Base-by-base conservation (phyloP, 2,888 invertebrate genomes). In the Congeria kusceri region DNA sequence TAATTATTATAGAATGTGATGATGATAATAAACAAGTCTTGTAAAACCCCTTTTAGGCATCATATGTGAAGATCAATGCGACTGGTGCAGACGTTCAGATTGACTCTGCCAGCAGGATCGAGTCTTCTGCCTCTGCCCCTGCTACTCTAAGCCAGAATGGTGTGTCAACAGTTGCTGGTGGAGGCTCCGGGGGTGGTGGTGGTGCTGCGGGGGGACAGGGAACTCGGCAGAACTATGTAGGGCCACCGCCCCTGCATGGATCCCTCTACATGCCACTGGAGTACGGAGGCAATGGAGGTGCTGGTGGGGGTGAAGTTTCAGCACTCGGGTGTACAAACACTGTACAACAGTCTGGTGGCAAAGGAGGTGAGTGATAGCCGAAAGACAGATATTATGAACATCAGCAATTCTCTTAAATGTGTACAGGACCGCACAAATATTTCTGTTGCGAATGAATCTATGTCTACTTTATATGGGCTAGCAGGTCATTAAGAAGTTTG, bases 221-320 rank as follows among this genome's bases (percentile, higher is more conserved):
- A 9, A 53, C 66, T 23, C 57, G 62, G 62, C 86, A 87, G 66
- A 23, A 61, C 27, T 74, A 86, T 59, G 87, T 85, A 0, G 88
- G 90, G 4, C 70, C 84, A 11, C 82, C 88, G 13, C 84, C 87
- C 3, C 63, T 72, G 53, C 80, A 87, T 28, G 88, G 90, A 1
- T 85, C 86, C 1, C 57, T 90, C 57, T 89, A 89, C 67, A 59
- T 58, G 20, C 89, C 90, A 0, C 70, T 70, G 39, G 83, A 85
- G 61, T 88, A 78, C 73, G 89, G 89, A 18, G 87, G 88, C 18
- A 83, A 80, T 68, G 90, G 90, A n/a, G 90, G 90, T 0, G 28
- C 65, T 15, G 88, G 88, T 9, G 88, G 88, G 1, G 88, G 86
- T 7, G 69, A 80, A 9, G 20, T 39, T 11, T 66, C 72, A 9